Base-by-base conservation (phyloP, 2,888 invertebrate species). In the Hermodice carunculata region DNA sequence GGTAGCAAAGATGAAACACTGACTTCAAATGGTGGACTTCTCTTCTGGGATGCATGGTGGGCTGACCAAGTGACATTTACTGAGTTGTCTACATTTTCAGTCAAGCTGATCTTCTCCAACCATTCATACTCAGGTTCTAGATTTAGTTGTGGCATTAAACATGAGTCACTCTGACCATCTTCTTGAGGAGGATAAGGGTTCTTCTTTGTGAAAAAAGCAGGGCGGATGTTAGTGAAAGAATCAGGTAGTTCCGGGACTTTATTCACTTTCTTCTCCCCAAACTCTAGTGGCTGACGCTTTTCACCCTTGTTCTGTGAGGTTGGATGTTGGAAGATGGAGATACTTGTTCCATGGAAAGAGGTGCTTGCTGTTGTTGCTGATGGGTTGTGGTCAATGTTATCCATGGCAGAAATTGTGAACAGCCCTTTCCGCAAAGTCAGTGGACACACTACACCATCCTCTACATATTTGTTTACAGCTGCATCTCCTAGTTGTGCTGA, bases 331-430 rank as follows among this genome's bases (percentile, higher is more conserved):
- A 70, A 71, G n/a, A 70, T 11, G 5, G 74, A 74, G 34, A 72
- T 69, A 29, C 63, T 61, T 3, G 71, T 71, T 3, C 73, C 74
- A 61, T 75, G 70, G 37, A 68, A 68, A 17, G 67, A 68, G 19
- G 56, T 54, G 19, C 46, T 63, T 26, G 70, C 67, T 37, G 66
- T 69, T 17, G 69, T 64, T 48, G 71, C 48, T 34, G 54, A 61
- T 37, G 70, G 69, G 49, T 71, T 76, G 34, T 71, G 71, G 34
- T 76, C 73, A 37, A 70, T 74, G 53, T 70, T 75, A 44, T 76
- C 72, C 31, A 73, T 59, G 19, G 70, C 72, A 40, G 70, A 31
- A 43, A 70, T 71, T 5, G 76, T 74, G 54, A 74, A 74, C 14
- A 75, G 11, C 3, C 64, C 62, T 34, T 49, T 65, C 34, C 61